Evolutionary conservation across 2,888 invertebrate genomes (phyloP).

Genomic region (Megalurothrips usitatus): DNA sequence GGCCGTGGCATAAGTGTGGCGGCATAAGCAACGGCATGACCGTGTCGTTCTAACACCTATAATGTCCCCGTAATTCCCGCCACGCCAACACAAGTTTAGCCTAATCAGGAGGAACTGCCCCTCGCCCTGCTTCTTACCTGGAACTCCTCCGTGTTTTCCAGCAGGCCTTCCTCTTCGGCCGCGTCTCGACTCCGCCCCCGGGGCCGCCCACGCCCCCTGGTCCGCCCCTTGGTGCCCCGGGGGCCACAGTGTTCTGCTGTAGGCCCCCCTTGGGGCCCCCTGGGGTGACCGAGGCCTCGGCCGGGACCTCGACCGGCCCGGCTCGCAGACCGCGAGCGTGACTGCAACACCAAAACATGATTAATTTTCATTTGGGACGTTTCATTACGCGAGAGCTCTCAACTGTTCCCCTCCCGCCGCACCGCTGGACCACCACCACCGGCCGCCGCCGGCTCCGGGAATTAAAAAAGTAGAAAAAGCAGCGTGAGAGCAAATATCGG

Average conservation of each 20-base stretch:
- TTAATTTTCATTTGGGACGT: conserved; percentile 10
- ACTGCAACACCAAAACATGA: conserved; percentile 9
- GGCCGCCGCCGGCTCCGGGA: background rate
- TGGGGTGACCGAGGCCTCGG: background rate
- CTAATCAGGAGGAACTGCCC: too few species aligned
- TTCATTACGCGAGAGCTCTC: background rate
- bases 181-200: conserved; percentile 19
- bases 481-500: background rate
- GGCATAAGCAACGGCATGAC: too few species aligned
- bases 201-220: background rate
- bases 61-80: background rate
- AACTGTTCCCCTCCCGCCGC: background rate
- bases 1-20: too few species aligned
- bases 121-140: background rate
- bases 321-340: background rate
- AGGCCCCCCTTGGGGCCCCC: background rate
- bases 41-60: background rate
- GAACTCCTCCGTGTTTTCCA: background rate
- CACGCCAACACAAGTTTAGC: too few species aligned
- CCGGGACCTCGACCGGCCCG: background rate
- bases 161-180: background rate
- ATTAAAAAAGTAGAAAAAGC: background rate
- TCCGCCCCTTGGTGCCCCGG: background rate
- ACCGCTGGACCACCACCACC: too few species aligned
- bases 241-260: background rate